A percentile compares a stretch with the other conserved stretches of the same genome.
phyloP scores from a whole-genome alignment of 2,113 vertebrate genomes.

The Hypocryptadius cinnamomeus region DNA sequence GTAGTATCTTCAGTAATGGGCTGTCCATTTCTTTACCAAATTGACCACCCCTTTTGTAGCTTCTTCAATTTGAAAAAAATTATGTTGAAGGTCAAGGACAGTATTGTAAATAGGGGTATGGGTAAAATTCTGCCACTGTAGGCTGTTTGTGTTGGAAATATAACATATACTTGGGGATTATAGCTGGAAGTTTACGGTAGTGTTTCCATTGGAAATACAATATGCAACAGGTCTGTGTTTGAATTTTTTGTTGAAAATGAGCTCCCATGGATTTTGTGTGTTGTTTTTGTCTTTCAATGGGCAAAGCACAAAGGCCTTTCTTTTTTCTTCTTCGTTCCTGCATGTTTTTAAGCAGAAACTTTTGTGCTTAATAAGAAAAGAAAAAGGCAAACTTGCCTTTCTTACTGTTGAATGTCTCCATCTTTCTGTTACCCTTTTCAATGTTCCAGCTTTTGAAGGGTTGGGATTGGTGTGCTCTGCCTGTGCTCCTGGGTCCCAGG shows the following conservation, averaged over 20 bases:
- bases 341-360: neutral
- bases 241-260: neutral
- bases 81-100: neutral
- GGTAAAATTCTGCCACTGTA: neutral
- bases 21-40: neutral
- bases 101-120: neutral
- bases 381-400: neutral
- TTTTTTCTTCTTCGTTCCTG: neutral
- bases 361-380: neutral
- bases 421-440: neutral
- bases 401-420: neutral
- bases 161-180: neutral
- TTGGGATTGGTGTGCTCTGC: neutral
- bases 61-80: neutral
- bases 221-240: neutral
- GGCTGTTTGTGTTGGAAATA: neutral
- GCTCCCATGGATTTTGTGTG: neutral
- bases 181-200: neutral
- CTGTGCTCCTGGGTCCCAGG: neutral
- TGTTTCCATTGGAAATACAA: neutral
- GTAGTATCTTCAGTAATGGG: neutral
- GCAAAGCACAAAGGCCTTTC: neutral
- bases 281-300: neutral
- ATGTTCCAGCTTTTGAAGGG: neutral
- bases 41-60: neutral